phyloP scores from a whole-genome alignment of 1,140 invertebrate genomes.

The Drosophila micromelanica region DNA sequence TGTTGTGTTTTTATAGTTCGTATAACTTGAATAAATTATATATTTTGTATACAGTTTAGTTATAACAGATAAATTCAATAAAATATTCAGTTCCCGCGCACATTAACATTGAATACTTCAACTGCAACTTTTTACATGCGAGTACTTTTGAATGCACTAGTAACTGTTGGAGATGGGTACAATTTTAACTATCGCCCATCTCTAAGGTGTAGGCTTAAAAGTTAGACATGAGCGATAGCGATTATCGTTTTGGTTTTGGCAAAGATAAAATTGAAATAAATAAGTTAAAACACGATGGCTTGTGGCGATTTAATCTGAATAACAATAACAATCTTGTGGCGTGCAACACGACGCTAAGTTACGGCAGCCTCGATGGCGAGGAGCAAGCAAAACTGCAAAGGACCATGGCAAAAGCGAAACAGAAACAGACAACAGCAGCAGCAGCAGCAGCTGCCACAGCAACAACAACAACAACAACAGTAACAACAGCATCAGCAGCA shows the following conservation, averaged over 20 bases:
- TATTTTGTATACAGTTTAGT: neutral
- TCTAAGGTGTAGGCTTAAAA: conserved; percentile 45
- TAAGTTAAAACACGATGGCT: conserved; percentile 59
- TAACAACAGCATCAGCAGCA: conserved; percentile 25
- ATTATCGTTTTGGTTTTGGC: conserved; percentile 62
- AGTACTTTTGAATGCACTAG: conserved; percentile 1
- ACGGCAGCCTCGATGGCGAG: conserved; percentile 52
- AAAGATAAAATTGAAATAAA: conserved; percentile 64
- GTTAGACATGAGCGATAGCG: conserved; percentile 54
- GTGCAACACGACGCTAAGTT: conserved; percentile 44
- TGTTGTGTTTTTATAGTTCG: neutral
- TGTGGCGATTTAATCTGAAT: conserved; percentile 66
- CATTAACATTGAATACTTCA: neutral
- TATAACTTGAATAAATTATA: neutral
- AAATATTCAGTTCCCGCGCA: neutral
- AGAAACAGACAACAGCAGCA: conserved; percentile 60
- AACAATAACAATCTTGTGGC: conserved; percentile 69
- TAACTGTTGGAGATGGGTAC: neutral
- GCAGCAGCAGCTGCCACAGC: conserved; percentile 24
- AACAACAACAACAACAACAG: conserved; percentile 15
- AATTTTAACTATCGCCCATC: conserved; percentile 27
- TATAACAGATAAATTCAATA: neutral
- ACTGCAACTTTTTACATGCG: neutral
- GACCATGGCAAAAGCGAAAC: conserved; percentile 67
- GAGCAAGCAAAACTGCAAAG: conserved; percentile 35